Evolutionary conservation across 1,140 invertebrate genomes (phyloP).

Genomic region (Bombus ignitus): DNA sequence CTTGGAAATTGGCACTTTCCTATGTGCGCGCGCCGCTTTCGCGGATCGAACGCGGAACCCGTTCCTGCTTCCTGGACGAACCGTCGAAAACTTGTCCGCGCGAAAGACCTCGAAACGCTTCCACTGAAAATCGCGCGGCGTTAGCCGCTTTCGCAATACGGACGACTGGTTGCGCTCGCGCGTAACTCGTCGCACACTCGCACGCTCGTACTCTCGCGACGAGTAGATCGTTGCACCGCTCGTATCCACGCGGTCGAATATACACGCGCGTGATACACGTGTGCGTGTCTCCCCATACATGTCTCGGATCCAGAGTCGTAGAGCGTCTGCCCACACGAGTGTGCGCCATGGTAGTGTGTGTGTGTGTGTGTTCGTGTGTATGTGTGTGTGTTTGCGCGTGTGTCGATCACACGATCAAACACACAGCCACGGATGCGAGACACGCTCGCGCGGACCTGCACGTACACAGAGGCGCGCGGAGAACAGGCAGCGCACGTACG

Average conservation of each 20-base stretch:
- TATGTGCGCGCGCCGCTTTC: background rate
- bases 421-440: background rate
- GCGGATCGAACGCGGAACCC: background rate
- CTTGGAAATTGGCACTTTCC: background rate
- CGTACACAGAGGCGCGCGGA: too few relatives aligned
- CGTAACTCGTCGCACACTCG: background rate
- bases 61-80: background rate
- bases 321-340: slow-evolving; percentile 53
- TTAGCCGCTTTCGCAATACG: slow-evolving; percentile 49
- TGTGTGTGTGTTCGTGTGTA: background rate
- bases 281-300: background rate
- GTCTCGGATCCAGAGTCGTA: background rate
- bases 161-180: slow-evolving; percentile 25
- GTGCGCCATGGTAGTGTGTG: too few relatives aligned
- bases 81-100: background rate
- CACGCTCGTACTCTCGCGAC: background rate
- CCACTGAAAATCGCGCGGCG: slow-evolving; percentile 5
- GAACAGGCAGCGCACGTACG: background rate
- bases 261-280: background rate
- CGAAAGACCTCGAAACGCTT: slow-evolving; percentile 2
- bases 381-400: too few relatives aligned
- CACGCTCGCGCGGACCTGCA: background rate
- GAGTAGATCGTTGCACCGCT: slow-evolving; percentile 56
- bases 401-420: too few relatives aligned
- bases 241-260: slow-evolving; percentile 21